Conservation (phyloP, 2,797 vertebrate species). For the Salarias fasciatus region DNA sequence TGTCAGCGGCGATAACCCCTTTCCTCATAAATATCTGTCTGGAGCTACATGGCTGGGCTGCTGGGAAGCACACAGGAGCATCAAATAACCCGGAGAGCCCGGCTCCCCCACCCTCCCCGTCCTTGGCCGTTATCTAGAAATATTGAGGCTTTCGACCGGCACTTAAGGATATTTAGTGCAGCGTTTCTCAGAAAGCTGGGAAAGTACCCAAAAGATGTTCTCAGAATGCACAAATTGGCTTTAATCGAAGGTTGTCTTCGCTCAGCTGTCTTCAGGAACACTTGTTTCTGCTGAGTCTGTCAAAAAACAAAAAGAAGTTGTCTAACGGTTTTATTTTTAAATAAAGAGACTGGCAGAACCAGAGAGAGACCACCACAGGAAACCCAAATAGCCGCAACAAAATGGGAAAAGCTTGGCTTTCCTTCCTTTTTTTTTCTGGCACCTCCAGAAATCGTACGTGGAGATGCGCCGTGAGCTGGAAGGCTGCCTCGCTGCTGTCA, state of each 20-base stretch:
- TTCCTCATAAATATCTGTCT: constrained; percentile 51
- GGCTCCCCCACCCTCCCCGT: not conserved
- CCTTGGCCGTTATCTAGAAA: constrained; percentile 54
- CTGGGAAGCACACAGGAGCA: constrained; percentile 34
- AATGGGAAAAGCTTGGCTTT: not conserved
- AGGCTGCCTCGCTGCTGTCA: not conserved
- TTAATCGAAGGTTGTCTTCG: constrained; percentile 56
- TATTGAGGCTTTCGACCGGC: constrained; percentile 50
- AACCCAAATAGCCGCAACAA: constrained; percentile 1
- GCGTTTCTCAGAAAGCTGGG: constrained; percentile 62
- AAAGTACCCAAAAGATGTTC: constrained; percentile 57
- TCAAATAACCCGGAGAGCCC: constrained; percentile 31
- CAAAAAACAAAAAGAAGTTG: constrained; percentile 21
- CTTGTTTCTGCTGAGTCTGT: constrained; percentile 57
- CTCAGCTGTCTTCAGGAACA: constrained; percentile 43
- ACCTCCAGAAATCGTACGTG: not conserved
- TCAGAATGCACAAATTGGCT: constrained; percentile 59
- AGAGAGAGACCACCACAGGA: not conserved
- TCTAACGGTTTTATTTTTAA: constrained; percentile 30
- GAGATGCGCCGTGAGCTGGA: not conserved
- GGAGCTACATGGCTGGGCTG: constrained; percentile 36
- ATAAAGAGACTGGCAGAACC: constrained; percentile 1
- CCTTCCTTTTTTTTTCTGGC: not conserved
- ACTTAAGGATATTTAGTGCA: constrained; percentile 64
- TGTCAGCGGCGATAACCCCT: constrained; percentile 35